phyloP scores from a whole-genome alignment of 2,888 invertebrate species.

The Tholera decimalis region DNA sequence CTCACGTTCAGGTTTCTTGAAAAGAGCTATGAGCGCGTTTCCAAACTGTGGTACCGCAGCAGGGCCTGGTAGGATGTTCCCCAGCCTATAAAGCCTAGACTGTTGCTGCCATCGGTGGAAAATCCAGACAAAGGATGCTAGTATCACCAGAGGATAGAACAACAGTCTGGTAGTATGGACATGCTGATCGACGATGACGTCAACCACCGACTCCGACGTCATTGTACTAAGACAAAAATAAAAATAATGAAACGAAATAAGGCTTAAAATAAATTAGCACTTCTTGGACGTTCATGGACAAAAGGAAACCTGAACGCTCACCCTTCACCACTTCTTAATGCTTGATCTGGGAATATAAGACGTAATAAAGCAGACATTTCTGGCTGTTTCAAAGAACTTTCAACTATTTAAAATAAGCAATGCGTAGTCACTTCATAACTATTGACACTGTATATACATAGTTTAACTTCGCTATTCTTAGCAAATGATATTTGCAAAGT shows the following conservation, averaged over 20 bases:
- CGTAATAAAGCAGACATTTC: background rate
- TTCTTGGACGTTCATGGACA: background rate
- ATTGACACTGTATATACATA: background rate
- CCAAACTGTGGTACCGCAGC: conserved; percentile 93
- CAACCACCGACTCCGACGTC: conserved; percentile 68
- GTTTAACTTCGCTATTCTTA: background rate
- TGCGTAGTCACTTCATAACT: background rate
- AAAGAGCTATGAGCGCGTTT: conserved; percentile 93
- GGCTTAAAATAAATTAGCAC: too few relatives aligned
- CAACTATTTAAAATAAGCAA: background rate
- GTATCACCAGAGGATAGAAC: conserved; percentile 75
- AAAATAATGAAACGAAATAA: too few relatives aligned
- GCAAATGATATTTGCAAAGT: conserved; percentile 7
- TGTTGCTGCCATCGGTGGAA: conserved; percentile 89
- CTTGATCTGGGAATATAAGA: background rate
- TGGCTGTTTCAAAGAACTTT: background rate
- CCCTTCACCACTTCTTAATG: background rate
- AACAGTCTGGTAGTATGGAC: conserved; percentile 63
- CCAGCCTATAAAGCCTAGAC: conserved; percentile 91
- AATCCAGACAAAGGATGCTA: conserved; percentile 77
- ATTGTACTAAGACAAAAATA: conserved; percentile 64
- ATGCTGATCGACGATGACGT: conserved; percentile 62
- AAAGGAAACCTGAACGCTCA: background rate
- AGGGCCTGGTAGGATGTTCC: conserved; percentile 94
- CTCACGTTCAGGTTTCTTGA: conserved; percentile 92